Evolutionary conservation across 2,113 vertebrate species (phyloP).

Genomic region (Ascaphus truei): DNA sequence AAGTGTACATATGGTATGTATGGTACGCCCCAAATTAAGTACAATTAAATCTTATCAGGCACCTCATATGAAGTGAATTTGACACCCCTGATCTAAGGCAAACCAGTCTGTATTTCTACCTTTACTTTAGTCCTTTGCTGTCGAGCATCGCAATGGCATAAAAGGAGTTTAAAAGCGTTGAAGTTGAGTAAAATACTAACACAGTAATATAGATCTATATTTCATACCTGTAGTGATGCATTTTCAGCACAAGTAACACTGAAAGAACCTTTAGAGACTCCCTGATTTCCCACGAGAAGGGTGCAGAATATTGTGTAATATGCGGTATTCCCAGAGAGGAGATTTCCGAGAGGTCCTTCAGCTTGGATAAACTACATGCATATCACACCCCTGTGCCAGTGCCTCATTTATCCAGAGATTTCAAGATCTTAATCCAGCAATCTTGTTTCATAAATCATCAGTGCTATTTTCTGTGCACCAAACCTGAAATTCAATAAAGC

Average conservation of each 20-base stretch:
- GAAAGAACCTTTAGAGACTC: conserved; percentile 5
- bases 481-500: conserved; percentile 31
- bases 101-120: no score
- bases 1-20: no score
- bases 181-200: no score
- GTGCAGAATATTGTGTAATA: neutral
- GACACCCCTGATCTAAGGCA: no score
- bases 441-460: conserved; percentile 34
- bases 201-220: no score
- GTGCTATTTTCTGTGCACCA: conserved; percentile 34
- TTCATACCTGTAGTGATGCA: no score
- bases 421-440: conserved; percentile 26
- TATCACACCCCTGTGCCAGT: neutral
- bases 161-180: no score
- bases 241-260: neutral
- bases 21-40: no score
- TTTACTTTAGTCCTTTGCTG: no score
- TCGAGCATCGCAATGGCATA: no score
- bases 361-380: conserved; percentile 14
- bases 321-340: neutral
- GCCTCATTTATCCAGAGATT: conserved; percentile 33
- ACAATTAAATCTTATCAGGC: no score
- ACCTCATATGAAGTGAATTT: no score
- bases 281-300: conserved; percentile 21
- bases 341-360: neutral